Conservation (phyloP, 2,113 vertebrate genomes). For the Lepisosteus oculatus region DNA sequence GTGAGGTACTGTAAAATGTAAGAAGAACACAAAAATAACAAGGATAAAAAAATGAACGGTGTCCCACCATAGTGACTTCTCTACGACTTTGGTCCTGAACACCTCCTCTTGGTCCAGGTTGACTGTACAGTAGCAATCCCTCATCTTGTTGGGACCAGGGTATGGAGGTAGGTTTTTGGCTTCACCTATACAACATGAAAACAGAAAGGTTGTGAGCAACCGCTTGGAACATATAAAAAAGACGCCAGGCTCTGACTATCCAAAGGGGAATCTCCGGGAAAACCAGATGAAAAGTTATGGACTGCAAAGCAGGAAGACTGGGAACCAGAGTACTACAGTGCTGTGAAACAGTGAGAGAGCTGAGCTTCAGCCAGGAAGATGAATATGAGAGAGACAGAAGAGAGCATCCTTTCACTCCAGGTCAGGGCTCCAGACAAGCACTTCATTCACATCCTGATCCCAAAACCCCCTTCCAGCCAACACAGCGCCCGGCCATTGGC, state of each 20-base stretch:
- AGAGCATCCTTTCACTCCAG: constrained; percentile 16
- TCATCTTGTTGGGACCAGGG: constrained; percentile 93
- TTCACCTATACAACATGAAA: constrained; percentile 73
- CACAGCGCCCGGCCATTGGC: neutral
- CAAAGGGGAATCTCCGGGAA: no score
- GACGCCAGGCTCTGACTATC: neutral
- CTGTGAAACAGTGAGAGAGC: constrained; percentile 1
- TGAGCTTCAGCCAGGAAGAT: neutral
- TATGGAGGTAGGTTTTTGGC: constrained; percentile 96
- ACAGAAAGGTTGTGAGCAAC: neutral
- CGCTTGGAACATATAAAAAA: neutral
- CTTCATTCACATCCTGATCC: neutral
- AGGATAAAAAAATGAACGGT: neutral
- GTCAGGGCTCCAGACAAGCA: constrained; percentile 14
- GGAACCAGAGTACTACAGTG: neutral
- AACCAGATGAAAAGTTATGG: no score
- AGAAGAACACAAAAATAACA: neutral
- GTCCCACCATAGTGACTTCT: constrained; percentile 85
- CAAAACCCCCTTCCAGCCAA: constrained; percentile 13
- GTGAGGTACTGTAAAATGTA: neutral
- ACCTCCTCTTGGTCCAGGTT: constrained; percentile 98
- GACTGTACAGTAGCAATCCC: constrained; percentile 96
- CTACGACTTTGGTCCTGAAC: constrained; percentile 95
- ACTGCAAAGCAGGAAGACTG: neutral
- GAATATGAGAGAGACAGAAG: constrained; percentile 7